These are phyloP conservation scores for Huso huso DNA, from an alignment of 2,797 vertebrate species.

Conservation along the genomic window DNA sequence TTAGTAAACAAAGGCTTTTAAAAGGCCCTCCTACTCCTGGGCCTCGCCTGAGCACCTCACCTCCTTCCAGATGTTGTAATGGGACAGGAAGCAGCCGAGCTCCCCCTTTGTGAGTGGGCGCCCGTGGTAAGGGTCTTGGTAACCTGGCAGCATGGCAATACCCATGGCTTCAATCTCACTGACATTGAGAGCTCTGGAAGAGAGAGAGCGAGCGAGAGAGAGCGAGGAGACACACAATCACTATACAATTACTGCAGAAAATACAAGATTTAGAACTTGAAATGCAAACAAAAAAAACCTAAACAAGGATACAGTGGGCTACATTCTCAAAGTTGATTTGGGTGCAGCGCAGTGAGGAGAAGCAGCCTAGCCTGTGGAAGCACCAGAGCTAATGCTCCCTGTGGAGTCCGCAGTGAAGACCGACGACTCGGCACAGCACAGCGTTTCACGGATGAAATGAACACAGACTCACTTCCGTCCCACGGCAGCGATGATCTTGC, in stretches of 20 bases:
- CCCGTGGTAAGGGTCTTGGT: constrained; percentile 82
- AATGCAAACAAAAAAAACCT: too few relatives aligned
- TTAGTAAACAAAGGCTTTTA: too few relatives aligned
- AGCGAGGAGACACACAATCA: neutral
- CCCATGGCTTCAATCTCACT: constrained; percentile 71
- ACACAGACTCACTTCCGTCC: constrained; percentile 78
- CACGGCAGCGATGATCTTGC: constrained; percentile 67
- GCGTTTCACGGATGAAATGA: neutral
- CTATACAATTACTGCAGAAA: neutral
- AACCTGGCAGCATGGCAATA: constrained; percentile 83
- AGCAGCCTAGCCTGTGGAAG: neutral
- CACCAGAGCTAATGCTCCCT: neutral
- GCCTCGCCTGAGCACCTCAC: constrained; percentile 37
- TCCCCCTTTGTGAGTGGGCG: constrained; percentile 85
- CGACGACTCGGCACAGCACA: neutral
- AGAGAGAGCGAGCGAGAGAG: neutral
- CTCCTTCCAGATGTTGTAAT: constrained; percentile 86
- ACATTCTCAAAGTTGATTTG: too few relatives aligned
- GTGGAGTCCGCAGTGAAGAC: neutral
- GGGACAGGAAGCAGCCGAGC: constrained; percentile 88
- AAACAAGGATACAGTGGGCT: too few relatives aligned
- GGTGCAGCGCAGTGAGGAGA: too few relatives aligned
- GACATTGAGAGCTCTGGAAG: constrained; percentile 70
- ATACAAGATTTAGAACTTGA: neutral
- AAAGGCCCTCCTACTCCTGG: neutral